Base-by-base conservation (phyloP, 1,140 invertebrate genomes). In the Tetragnatha versicolor region DNA sequence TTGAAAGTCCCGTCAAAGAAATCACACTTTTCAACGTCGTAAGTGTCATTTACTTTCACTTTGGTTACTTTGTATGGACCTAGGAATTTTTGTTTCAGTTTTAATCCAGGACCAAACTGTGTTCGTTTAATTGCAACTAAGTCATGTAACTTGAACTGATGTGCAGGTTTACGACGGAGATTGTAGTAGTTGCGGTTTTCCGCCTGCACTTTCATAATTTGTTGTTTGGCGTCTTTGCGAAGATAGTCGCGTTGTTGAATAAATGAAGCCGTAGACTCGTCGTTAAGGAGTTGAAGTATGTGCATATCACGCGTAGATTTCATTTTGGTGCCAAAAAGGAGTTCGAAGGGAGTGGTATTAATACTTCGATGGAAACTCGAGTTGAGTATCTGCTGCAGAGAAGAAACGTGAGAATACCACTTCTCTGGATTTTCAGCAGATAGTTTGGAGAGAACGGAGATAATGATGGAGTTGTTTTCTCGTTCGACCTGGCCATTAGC, bases 401-500 rank as follows among this genome's bases (percentile, higher is more conserved):
- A 9, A 17, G 39, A 17, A 42, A n/a, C n/a, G n/a, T n/a, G n/a
- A n/a, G n/a, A n/a, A n/a, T n/a, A n/a, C n/a, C n/a, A n/a, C n/a
- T n/a, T 42, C 39, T 42, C 39, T 42, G 39, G 39, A 42, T 42
- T 42, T 7, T 66, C 29, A 3, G 22, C 29, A 2, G 63, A 42
- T 2, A 39, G 35, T 31, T 39, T 66, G 3, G 37, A 3, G 22
- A 66, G 4, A 35, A 39, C 22, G 4, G 63, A n/a, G 14, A 31
- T 31, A 7, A 66, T 66, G 29, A 27, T 47, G 3, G 5, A 20
- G n/a, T n/a, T n/a, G 31, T 66, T 66, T 66, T 25, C 14, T 47
- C 25, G 2, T 14, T 66, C 63, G 3, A 66, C 63, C 27, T 66
- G 63, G n/a, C 63, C 63, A 39, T 66, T 66, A 20, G 63, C 22